Evolutionary conservation across 2,888 invertebrate species (phyloP).

Genomic region (Elysia crispata): DNA sequence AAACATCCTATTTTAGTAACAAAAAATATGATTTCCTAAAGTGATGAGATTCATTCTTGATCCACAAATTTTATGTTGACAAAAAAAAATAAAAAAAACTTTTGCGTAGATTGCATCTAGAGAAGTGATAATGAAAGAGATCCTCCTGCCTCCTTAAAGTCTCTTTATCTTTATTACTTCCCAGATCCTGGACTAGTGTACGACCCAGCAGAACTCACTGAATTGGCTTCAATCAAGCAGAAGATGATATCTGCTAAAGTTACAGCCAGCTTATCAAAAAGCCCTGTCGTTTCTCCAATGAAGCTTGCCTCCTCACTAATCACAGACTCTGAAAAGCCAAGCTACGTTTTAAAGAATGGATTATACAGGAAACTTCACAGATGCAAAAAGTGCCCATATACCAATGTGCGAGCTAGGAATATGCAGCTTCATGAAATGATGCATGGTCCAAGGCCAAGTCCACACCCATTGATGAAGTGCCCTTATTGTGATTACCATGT

Average conservation of each 20-base stretch:
- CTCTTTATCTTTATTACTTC: no score
- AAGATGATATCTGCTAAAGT: slow-evolving; percentile 73
- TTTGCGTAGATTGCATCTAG: no score
- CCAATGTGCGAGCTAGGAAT: slow-evolving; percentile 88
- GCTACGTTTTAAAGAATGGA: slow-evolving; percentile 70
- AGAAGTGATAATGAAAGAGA: no score
- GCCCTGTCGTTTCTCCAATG: slow-evolving; percentile 67
- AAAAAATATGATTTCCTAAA: no score
- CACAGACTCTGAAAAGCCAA: slow-evolving; percentile 61
- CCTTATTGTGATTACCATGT: slow-evolving; percentile 89
- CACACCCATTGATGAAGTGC: slow-evolving; percentile 81
- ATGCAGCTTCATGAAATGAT: slow-evolving; percentile 90
- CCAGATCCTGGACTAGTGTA: slow-evolving; percentile 64
- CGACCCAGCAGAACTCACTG: slow-evolving; percentile 71
- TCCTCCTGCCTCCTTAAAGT: no score
- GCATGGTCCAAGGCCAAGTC: slow-evolving; percentile 80
- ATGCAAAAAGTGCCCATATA: slow-evolving; percentile 90
- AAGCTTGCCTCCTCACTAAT: slow-evolving; percentile 63
- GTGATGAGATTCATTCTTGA: no score
- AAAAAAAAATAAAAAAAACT: no score
- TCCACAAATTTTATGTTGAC: no score
- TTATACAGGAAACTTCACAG: slow-evolving; percentile 86
- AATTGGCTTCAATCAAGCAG: slow-evolving; percentile 72
- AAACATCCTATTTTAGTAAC: no score
- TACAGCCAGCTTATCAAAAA: slow-evolving; percentile 67